Evolutionary conservation across 2,797 vertebrate species (phyloP), one percentile per base, ranked within the genome.

Genomic region (Macrochelys suwanniensis): DNA sequence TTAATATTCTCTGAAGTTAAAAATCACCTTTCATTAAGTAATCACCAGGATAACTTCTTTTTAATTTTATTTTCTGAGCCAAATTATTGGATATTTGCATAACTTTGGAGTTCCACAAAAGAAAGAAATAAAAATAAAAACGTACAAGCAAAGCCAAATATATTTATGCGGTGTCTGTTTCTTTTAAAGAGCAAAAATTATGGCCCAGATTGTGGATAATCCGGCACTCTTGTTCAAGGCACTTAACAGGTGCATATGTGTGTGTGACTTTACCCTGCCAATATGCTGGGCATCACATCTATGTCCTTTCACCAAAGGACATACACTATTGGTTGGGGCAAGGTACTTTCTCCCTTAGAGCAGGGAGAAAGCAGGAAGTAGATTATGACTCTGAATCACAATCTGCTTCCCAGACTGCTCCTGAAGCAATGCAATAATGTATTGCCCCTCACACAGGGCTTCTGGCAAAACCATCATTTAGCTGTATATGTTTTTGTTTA

Each of bases 1-100:
- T 96, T 74, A 84, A 74, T 84, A 76, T 53, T 88, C 86, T 28
- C 54, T 90, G 74, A 91, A 95, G 78, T 87, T 1, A 59, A 19
- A 71, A 51, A 23, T 19, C 49, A 83, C 54, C 92, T 93, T 93
- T 91, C 56, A 71, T 19, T 76, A 56, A 50, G 61, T 45, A 80
- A 80, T 83, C 54, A 79, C 33, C 56, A 74, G 87, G 11, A 85
- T 82, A 74, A 12, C 53, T 45, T 17, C 23, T 53, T 3, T 37
- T 71, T 33, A 0, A 28, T 90, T 90, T 77, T 33, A 57, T 85
- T 93, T 94, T 90, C 79, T 87, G 93, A 47, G 56, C 65, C 5
- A 21, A 6, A 77, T 53, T 53, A 19, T 80, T 42, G 68, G 21
- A 9, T 89, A 76, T 54, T 21, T 79, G 12, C 89, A 77, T 90